These are phyloP conservation scores for Sclerurus mexicanus DNA, from an alignment of 2,113 vertebrate species.

Conservation along the genomic window DNA sequence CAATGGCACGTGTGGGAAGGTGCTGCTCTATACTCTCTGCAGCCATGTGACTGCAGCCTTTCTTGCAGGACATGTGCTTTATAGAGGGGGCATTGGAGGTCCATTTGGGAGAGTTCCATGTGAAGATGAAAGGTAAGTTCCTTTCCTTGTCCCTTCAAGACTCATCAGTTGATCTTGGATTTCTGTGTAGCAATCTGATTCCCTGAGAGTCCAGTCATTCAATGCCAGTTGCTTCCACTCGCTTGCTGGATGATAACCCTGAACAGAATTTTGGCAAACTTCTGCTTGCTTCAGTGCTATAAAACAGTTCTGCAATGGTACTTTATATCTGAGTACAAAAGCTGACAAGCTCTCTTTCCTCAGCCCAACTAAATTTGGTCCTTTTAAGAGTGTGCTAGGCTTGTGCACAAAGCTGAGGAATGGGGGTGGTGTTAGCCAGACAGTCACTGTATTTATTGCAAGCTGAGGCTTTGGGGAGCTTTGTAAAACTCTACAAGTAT, in stretches of 20 bases:
- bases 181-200: background rate
- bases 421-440: background rate
- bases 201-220: background rate
- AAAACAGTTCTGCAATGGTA: background rate
- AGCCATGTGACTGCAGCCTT: background rate
- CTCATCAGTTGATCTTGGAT: background rate
- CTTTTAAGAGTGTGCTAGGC: background rate
- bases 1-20: background rate
- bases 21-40: background rate
- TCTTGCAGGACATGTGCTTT: slow-evolving; percentile 88
- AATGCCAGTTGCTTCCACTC: background rate
- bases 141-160: background rate
- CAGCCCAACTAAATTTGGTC: background rate
- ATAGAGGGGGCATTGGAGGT: slow-evolving; percentile 91
- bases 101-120: slow-evolving; percentile 90
- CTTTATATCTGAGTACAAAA: background rate
- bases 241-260: background rate
- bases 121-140: slow-evolving; percentile 93
- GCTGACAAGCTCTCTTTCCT: background rate
- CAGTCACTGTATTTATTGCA: background rate
- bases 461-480: background rate
- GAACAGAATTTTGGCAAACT: background rate
- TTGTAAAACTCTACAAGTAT: background rate
- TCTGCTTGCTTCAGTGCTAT: background rate
- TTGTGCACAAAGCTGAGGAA: background rate